Base-by-base conservation (phyloP, 2,797 vertebrate genomes). In the Cossypha niveicapilla region DNA sequence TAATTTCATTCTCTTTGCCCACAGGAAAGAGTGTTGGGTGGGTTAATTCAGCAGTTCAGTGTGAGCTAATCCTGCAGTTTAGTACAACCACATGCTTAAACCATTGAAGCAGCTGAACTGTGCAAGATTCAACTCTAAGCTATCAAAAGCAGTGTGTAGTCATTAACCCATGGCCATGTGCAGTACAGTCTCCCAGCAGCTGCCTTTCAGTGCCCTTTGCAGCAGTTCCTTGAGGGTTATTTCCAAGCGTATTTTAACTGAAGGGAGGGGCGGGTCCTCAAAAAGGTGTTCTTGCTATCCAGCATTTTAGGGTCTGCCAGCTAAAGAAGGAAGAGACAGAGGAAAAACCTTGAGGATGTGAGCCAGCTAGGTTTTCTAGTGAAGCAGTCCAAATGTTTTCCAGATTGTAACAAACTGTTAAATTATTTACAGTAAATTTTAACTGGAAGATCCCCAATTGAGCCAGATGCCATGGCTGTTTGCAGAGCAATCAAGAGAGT, bases 341-440 rank as follows among this genome's bases (percentile, higher is more conserved):
- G 53, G 53, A 75, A 90, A 81, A 93, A 73, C 24, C 48, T 84
- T 34, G 11, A 78, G 47, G 24, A 66, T 47, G 15, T 65, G 60
- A 93, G 60, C 80, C 67, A 61, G 56, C 24, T 39, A 94, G 77
- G 77, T 92, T 95, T 95, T 63, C 44, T 76, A 70, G 67, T 41
- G 81, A 94, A 67, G 53, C 50, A 63, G 58, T 94, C 86, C 84
- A 95, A 86, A 54, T 86, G 81, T 90, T 94, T 93, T 77, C 77
- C 53, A 70, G 92, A 70, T 85, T 90, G 88, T 75, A 67, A 79
- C 88, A 94, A 87, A 82, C 93, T 88, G 86, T 87, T 92, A 76
- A 94, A 79, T 90, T 94, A 92, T 90, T 94, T 95, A 85, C 63
- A 86, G 92, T 94, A 92, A 92, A 94, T 93, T 95, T 90, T 88